phyloP scores from a whole-genome alignment of 2,888 invertebrate genomes.

The Nysson spinosus region DNA sequence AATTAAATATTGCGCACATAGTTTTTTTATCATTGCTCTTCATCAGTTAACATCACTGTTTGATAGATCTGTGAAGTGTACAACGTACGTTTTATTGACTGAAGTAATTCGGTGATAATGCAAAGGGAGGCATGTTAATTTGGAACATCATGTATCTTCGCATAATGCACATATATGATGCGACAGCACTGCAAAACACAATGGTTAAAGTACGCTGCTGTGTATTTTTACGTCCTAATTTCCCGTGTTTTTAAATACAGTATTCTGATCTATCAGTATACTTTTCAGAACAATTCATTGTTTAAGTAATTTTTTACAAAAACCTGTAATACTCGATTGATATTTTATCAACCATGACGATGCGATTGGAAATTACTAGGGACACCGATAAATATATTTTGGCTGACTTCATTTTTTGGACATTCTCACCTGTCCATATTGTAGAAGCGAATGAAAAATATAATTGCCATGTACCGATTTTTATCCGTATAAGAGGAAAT shows the following conservation, averaged over 20 bases:
- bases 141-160: neutral
- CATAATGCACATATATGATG: neutral
- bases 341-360: slow-evolving; percentile 8
- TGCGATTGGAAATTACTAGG: no score
- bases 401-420: no score
- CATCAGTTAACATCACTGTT: slow-evolving; percentile 34
- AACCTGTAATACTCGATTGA: slow-evolving; percentile 6
- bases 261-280: slow-evolving; percentile 8
- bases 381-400: no score
- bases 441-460: slow-evolving; percentile 14
- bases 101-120: slow-evolving; percentile 3
- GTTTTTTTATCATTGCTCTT: slow-evolving; percentile 40
- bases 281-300: slow-evolving; percentile 38
- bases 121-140: slow-evolving; percentile 2
- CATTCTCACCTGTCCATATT: slow-evolving; percentile 23
- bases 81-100: slow-evolving; percentile 23
- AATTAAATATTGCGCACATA: slow-evolving; percentile 26
- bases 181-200: neutral
- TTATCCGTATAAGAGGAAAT: slow-evolving; percentile 10
- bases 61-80: slow-evolving; percentile 50
- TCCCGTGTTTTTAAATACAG: slow-evolving; percentile 15
- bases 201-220: slow-evolving; percentile 7
- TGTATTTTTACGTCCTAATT: slow-evolving; percentile 12
- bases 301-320: slow-evolving; percentile 18
- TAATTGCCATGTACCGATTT: slow-evolving; percentile 26